phyloP scores from a whole-genome alignment of 2,888 invertebrate genomes.

The Coleophora deauratella region DNA sequence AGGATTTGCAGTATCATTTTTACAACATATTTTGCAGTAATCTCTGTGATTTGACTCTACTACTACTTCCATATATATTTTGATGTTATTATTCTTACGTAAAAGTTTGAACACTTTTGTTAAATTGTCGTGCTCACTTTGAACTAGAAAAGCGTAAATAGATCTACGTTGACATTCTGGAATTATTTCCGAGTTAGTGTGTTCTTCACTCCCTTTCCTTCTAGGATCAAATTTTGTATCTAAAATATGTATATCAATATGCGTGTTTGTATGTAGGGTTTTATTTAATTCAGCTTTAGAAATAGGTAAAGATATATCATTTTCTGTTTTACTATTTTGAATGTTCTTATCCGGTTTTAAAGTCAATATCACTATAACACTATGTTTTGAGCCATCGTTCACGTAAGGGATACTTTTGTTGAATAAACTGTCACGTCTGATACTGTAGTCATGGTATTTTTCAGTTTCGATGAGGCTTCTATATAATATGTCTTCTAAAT shows the following conservation, averaged over 20 bases:
- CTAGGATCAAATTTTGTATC: conserved; percentile 28
- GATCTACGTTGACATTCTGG: conserved; percentile 41
- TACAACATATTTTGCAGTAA: conserved; percentile 37
- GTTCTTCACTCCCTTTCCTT: conserved; percentile 18
- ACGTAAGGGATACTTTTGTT: conserved; percentile 17
- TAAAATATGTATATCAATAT: conserved; percentile 48
- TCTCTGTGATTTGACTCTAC: conserved; percentile 25
- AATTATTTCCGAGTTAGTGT: conserved; percentile 11
- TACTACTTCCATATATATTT: conserved; percentile 46
- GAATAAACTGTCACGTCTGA: conserved; percentile 39
- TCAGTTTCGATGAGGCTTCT: conserved; percentile 38
- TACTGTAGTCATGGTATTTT: conserved; percentile 36
- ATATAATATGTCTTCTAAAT: conserved; percentile 31
- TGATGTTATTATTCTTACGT: conserved; percentile 34
- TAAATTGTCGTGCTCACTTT: conserved; percentile 33
- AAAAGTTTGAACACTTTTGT: conserved; percentile 42
- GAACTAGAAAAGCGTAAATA: conserved; percentile 36
- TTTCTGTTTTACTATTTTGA: conserved; percentile 3
- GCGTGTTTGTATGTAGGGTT: conserved; percentile 24
- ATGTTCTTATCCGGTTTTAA: conserved; percentile 23
- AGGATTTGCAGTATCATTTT: conserved; percentile 14
- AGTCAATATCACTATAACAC: conserved; percentile 47
- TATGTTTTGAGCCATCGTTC: conserved; percentile 21
- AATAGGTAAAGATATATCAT: conserved; percentile 11
- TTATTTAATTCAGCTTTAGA: conserved; percentile 26